Evolutionary conservation across 2,113 vertebrate species (phyloP), one percentile per base, ranked within the genome.

Genomic region (Ailuropoda melanoleuca): DNA sequence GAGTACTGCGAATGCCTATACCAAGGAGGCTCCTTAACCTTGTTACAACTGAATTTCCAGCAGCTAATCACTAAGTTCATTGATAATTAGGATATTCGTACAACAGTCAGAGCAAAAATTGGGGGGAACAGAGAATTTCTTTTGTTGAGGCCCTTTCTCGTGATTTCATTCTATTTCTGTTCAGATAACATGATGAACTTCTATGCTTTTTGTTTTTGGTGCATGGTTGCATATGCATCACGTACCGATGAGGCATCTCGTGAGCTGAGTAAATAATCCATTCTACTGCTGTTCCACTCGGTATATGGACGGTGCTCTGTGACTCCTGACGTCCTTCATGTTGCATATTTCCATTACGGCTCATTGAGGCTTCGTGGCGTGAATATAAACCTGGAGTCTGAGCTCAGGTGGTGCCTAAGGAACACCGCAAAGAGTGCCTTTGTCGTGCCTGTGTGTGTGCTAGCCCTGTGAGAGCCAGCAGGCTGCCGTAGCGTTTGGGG

Each of bases 231-330:
- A 89, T 97, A 95, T 96, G 95, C 97, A 53, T 98, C 97, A 98
- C 97, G 96, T 82, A 98, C 91, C 60, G 88, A 78, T 96, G 97
- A 98, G 93, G 94, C 93, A 97, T 98, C 94, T 97, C 85, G 97
- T 98, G 97, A 98, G 97, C 98, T 97, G 98, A 98, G 77, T 97
- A 96, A 39, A 87, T 96, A 78, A 56, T 94, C 95, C 98, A 98
- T 98, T 94, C 55, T 98, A 82, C 80, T 88, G 92, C 95, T 90
- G 72, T 98, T 98, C 95, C 81, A 60, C 98, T 56, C 48, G 92
- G 97, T 98, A 93, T 98, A 98, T 98, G 97, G 98, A 98, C 53
- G 37, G 68, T 82, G 89, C 96, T 95, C 78, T 97, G 98, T 98
- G 98, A 98, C 98, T 97, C 98, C 98, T 89, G 68, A 85, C 90